Conservation (phyloP, 2,113 vertebrate genomes). For the Dromiciops gliroides region DNA sequence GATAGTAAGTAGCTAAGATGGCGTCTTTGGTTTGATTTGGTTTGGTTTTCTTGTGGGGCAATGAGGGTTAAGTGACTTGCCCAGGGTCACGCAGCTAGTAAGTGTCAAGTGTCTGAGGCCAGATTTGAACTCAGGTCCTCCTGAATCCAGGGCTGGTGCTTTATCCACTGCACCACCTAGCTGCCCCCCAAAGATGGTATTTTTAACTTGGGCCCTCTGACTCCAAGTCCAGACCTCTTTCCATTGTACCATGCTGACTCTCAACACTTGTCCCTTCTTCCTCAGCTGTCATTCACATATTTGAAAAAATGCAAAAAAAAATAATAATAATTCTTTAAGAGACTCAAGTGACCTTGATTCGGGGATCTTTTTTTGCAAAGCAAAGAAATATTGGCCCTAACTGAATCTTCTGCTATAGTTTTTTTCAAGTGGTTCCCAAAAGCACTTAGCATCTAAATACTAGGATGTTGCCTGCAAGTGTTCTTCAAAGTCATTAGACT, state of each 20-base stretch:
- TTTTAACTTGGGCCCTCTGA: not conserved
- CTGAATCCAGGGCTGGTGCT: too few relatives aligned
- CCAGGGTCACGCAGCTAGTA: too few relatives aligned
- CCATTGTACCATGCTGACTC: not conserved
- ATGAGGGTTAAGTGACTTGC: too few relatives aligned
- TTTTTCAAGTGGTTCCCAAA: conserved; percentile 52
- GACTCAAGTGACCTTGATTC: conserved; percentile 47
- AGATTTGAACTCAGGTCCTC: too few relatives aligned
- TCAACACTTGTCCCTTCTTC: conserved; percentile 18
- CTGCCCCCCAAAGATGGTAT: too few relatives aligned
- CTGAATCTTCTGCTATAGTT: conserved; percentile 39
- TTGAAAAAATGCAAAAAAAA: conserved; percentile 54
- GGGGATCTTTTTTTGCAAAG: conserved; percentile 8
- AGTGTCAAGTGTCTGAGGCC: too few relatives aligned
- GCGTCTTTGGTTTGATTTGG: too few relatives aligned
- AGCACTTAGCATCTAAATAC: conserved; percentile 25
- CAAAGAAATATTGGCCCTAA: conserved; percentile 39
- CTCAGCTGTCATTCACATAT: conserved; percentile 55
- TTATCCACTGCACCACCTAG: too few relatives aligned
- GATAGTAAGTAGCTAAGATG: not conserved
- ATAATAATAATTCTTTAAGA: conserved; percentile 13
- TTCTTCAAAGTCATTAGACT: conserved; percentile 51
- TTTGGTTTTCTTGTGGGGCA: too few relatives aligned
- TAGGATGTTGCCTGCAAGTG: conserved; percentile 25
- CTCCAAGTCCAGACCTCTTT: not conserved